Conservation (phyloP, 2,888 invertebrate genomes). For the Drosophila recens region DNA sequence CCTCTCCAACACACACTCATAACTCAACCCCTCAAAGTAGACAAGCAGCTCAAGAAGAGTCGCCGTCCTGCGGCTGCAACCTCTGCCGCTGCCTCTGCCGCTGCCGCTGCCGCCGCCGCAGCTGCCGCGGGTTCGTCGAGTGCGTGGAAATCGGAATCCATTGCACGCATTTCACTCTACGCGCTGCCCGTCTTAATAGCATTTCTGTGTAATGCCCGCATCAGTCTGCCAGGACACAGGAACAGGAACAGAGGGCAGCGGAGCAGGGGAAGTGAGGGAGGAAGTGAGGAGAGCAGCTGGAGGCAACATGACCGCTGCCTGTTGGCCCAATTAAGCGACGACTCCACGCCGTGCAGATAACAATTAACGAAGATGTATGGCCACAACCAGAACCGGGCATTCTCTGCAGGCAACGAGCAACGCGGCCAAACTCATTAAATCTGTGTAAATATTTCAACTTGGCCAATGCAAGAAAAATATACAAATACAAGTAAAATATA, state of each 20-base stretch:
- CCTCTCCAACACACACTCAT: slow-evolving; percentile 9
- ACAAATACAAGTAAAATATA: background rate
- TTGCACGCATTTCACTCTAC: slow-evolving; percentile 78
- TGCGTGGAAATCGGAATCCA: slow-evolving; percentile 62
- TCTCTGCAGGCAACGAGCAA: slow-evolving; percentile 9
- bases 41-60: slow-evolving; percentile 78
- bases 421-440: slow-evolving; percentile 47
- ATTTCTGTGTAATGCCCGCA: slow-evolving; percentile 71
- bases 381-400: slow-evolving; percentile 22
- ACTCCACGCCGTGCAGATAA: slow-evolving; percentile 69
- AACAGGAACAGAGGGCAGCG: background rate
- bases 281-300: slow-evolving; percentile 10
- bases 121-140: slow-evolving; percentile 52
- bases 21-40: slow-evolving; percentile 38
- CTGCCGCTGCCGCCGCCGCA: slow-evolving; percentile 42
- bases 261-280: slow-evolving; percentile 9
- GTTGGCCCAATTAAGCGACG: slow-evolving; percentile 71
- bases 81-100: slow-evolving; percentile 61
- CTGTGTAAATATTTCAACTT: slow-evolving; percentile 70
- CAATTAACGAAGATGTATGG: slow-evolving; percentile 77
- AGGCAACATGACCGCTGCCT: slow-evolving; percentile 57
- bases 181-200: slow-evolving; percentile 80
- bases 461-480: slow-evolving; percentile 20
- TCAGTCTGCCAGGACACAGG: slow-evolving; percentile 11
- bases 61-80: slow-evolving; percentile 76